Evolutionary conservation across 2,797 vertebrate species (phyloP), one percentile per base, ranked within the genome.

Genomic region (Spatula versicolor): DNA sequence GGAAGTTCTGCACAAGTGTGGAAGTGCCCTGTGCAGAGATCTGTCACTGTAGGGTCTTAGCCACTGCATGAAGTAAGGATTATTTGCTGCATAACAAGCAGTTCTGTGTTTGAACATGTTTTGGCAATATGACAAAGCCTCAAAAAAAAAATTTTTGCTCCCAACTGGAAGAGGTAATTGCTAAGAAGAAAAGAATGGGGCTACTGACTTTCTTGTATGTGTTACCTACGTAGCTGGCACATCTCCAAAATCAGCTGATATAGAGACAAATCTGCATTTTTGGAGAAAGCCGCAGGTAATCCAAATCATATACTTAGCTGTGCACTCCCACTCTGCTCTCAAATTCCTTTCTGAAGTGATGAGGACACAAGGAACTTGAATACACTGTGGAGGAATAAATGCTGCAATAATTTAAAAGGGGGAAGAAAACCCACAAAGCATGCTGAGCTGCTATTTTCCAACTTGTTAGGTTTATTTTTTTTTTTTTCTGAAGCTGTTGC

Each of bases 361-460:
- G 83, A 93, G 93, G 63, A 19, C 58, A 55, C 55, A 86, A 92
- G 87, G 71, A 91, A 82, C 78, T 80, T 93, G 75, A 92, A 95
- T 60, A 68, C 13, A 43, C 14, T 77, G 83, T 1, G 23, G 92
- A 96, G 91, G 95, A 96, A 93, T 92, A 90, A 92, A 86, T 74
- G 52, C 63, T 93, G 50, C 90, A 88, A 30, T 86, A 79, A 96
- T 90, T 78, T 91, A 62, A 85, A 95, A 92, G 66, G 54, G 72
- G 58, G 82, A 92, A 87, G 71, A 92, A 91, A 96, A 45, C 64
- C 91, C 86, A 94, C 8, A 0, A 90, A 83, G 83, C 93, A 43
- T 71, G 58, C 90, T 84, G 86, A 91, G 83, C 74, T 86, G 83
- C 91, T 91, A 14, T 93, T 96, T 86, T 93, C 74, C 67, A 92